Base-by-base conservation (phyloP, 2,888 invertebrate genomes). In the Cataglyphis rosenhaueri region DNA sequence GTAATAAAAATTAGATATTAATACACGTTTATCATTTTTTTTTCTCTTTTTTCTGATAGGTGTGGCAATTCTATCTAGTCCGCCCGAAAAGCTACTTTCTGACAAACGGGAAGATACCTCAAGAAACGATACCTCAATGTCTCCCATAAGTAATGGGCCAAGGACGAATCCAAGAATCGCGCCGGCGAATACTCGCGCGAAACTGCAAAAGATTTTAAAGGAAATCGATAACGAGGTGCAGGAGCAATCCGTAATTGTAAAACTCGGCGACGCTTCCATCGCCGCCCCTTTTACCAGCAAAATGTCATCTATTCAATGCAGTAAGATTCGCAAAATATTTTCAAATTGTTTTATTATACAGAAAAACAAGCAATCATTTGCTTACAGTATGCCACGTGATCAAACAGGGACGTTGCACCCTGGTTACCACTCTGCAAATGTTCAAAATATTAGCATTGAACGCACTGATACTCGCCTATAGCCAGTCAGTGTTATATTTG, bases 351-450 rank as follows among this genome's bases (percentile, higher is more conserved):
- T 62, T 5, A 3, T 64, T 48, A 15, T 18, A 5, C 15, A 18
- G 15, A 59, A 15, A 29, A 0, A 41, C 55, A 76, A 21, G 3
- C 4, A 0, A 8, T 44, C 4, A 3, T 57, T n/a, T 75, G 35
- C 62, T 86, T 96, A 76, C 95, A 99, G 99, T 99, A 92, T 99
- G 99, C 93, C 99, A 99, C 95, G 98, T 99, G 86, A 99, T 99
- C 92, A 99, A 99, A 94, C 99, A 99, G 95, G 99, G 99, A 0
- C 97, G 99, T 32, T 99, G 99, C 94, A 99, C 99, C 0, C 95
- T 99, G 84, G 99, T 99, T 29, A 99, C 99, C 0, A 99, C 99
- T 0, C 95, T 99, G 84, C 99, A 99, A 95, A 99, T 99, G 99
- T 99, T 99, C 95, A 99, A 99, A 96, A 99, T 99, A 91, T 95